Base-by-base conservation (phyloP, 1,140 invertebrate species). In the Oedothorax gibbosus region DNA sequence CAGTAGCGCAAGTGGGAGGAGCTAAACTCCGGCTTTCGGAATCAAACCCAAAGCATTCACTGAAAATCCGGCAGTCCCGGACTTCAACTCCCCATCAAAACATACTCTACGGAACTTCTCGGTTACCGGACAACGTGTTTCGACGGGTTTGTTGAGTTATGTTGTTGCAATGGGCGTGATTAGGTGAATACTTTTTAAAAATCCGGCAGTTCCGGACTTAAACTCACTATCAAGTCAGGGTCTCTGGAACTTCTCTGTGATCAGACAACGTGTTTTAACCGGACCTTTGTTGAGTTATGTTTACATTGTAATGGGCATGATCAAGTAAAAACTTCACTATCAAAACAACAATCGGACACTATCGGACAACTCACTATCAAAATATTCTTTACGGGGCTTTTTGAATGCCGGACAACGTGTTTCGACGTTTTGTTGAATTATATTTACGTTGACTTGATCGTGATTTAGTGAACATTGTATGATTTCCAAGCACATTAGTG, bases 11-110 rank as follows among this genome's bases (percentile, higher is more conserved):
- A 66, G 78, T 15, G 56, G 72, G 78, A 21, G 78, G 65, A 51
- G 54, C 78, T 57, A 5, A 53, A 14, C 20, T 71, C 35, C 66
- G 64, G 21, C 65, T 56, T 12, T 20, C 56, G 66, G 15, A 81
- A 81, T 71, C 62, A 66, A 66, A 81, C 71, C 78, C 64, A 65
- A 66, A 21, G 64, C 49, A 81, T 71, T 60, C 35, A 20, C 15
- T 5, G 35, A 81, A 18, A 15, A 56, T 56, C 64, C 60, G 62
- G 62, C 62, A 71, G 78, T 81, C 21, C 66, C 54, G 66, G 78
- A 81, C 78, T 71, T 60, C 11, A 60, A 49, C 68, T 57, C 53
- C 7, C 15, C 7, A 11, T 71, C 21, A 21, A 18, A 20, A 49
- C 49, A 68, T 66, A 62, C 62, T 79, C 50, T 56, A n/a, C 6